These are phyloP conservation scores for Calonectris borealis DNA, from an alignment of 2,113 vertebrate species.

Conservation along the genomic window DNA sequence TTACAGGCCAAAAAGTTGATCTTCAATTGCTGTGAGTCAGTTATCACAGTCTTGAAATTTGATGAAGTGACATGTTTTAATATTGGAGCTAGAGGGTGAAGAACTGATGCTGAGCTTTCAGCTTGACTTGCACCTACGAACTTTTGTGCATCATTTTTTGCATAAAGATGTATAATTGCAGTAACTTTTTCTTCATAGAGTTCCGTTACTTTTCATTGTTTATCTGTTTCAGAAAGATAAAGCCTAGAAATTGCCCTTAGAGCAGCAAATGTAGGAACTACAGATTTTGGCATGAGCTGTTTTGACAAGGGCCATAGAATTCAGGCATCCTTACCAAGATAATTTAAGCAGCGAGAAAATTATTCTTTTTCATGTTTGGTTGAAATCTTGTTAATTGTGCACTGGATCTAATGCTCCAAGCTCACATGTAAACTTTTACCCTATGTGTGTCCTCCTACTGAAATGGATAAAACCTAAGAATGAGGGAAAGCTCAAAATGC, in stretches of 20 bases:
- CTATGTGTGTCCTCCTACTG: not conserved
- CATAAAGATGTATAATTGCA: not conserved
- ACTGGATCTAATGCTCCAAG: not conserved
- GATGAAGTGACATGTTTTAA: not conserved
- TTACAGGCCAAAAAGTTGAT: not conserved
- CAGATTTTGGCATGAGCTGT: not conserved
- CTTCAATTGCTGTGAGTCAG: not conserved
- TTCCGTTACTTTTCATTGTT: not conserved
- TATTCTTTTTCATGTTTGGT: not conserved
- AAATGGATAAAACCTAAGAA: not conserved
- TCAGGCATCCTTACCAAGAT: not conserved
- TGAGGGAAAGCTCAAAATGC: not conserved
- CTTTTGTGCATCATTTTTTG: not conserved
- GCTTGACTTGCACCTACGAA: not conserved
- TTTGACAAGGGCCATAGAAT: not conserved
- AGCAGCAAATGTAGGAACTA: not conserved
- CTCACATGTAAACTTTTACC: not conserved
- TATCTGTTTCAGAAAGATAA: not conserved
- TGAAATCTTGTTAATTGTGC: not conserved
- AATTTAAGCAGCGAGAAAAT: not conserved
- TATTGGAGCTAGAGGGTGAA: not conserved
- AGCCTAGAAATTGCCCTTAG: not conserved
- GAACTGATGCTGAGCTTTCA: not conserved
- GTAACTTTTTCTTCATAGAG: not conserved
- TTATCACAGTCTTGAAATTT: not conserved